Evolutionary conservation across 2,888 invertebrate genomes (phyloP).

Genomic region (Ichneumon xanthorius): DNA sequence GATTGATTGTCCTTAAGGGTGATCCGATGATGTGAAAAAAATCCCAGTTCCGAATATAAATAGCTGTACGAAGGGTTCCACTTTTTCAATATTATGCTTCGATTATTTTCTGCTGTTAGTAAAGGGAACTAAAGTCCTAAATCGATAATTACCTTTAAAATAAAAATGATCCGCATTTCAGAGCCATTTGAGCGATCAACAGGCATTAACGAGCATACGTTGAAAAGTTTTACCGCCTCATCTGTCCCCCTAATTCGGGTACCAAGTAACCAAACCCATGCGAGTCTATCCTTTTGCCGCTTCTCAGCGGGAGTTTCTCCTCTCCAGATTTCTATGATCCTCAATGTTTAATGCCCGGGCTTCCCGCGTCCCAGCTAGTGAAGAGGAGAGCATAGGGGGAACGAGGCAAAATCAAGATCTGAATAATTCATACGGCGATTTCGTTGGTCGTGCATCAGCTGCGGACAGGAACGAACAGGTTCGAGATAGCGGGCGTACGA

Average conservation of each 20-base stretch:
- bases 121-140: background rate
- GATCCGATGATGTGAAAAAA: too few relatives aligned
- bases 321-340: conserved; percentile 46
- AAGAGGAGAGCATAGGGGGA: background rate
- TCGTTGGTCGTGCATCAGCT: conserved; percentile 66
- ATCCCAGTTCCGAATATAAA: too few relatives aligned
- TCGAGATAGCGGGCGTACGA: conserved; percentile 25
- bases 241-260: conserved; percentile 3
- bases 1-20: too few relatives aligned
- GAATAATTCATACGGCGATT: conserved; percentile 74
- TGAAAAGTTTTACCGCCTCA: background rate
- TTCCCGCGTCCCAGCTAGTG: conserved; percentile 2
- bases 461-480: conserved; percentile 41
- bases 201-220: background rate
- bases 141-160: background rate
- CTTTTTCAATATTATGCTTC: background rate
- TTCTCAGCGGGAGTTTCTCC: background rate
- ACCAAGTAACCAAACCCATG: background rate
- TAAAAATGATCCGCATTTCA: background rate
- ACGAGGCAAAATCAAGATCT: conserved; percentile 63
- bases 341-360: conserved; percentile 55
- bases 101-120: background rate
- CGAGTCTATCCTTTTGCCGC: conserved; percentile 13
- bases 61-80: too few relatives aligned
- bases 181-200: background rate